A percentile compares a stretch with the other conserved stretches of the same genome.
Evolutionary conservation across 2,888 invertebrate genomes (phyloP).

Genomic region (Dendrolimus pini): DNA sequence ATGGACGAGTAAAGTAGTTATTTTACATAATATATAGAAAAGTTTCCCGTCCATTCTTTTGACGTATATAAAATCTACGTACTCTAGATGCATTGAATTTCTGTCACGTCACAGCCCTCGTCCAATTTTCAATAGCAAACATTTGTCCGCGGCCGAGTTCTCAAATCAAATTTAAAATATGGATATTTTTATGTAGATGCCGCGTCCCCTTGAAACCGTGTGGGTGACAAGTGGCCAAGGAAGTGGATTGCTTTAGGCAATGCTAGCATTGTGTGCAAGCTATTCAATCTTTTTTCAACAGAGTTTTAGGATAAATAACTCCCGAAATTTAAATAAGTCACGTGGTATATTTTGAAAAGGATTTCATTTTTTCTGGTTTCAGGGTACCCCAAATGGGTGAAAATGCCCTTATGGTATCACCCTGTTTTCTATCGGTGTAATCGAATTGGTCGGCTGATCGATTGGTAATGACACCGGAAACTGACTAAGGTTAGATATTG

Average conservation of each 20-base stretch:
- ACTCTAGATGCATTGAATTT: constrained; percentile 51
- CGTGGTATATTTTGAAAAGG: too few relatives aligned
- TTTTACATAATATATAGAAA: not conserved
- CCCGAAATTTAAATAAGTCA: not conserved
- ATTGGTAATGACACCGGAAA: too few relatives aligned
- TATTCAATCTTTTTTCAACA: constrained; percentile 35
- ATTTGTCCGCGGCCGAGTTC: constrained; percentile 58
- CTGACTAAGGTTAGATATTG: too few relatives aligned
- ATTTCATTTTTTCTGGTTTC: too few relatives aligned
- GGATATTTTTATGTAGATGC: constrained; percentile 65
- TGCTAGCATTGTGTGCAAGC: constrained; percentile 37
- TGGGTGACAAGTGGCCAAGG: constrained; percentile 56
- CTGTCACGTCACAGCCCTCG: constrained; percentile 62
- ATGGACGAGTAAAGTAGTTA: too few relatives aligned
- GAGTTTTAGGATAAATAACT: not conserved
- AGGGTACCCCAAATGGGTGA: too few relatives aligned
- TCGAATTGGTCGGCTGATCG: too few relatives aligned
- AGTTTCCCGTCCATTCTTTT: constrained; percentile 5
- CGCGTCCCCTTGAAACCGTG: constrained; percentile 51
- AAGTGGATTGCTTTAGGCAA: constrained; percentile 39
- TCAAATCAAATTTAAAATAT: constrained; percentile 75
- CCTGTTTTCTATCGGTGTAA: too few relatives aligned
- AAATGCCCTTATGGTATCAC: too few relatives aligned
- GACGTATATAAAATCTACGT: constrained; percentile 42
- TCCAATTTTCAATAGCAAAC: constrained; percentile 74